Conservation (phyloP, 1,140 invertebrate species). For the Drosophila serrata region DNA sequence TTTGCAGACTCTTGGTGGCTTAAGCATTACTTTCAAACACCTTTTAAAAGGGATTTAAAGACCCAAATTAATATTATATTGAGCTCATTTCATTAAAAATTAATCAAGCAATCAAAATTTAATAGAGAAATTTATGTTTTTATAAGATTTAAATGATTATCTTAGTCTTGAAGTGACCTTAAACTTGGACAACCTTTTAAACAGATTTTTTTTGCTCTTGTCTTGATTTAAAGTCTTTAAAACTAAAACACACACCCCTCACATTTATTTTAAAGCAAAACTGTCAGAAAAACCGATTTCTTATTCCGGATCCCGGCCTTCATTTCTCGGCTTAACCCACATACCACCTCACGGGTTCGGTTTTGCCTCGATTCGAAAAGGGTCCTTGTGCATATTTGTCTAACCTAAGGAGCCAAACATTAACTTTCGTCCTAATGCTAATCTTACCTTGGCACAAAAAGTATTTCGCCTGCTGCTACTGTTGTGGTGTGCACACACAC, state of each 20-base stretch:
- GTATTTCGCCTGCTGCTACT: conserved; percentile 29
- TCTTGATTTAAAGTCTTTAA: not conserved
- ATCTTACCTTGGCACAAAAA: conserved; percentile 74
- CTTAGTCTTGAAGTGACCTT: not conserved
- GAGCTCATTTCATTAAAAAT: too few relatives aligned
- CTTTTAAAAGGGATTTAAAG: not conserved
- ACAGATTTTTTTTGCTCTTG: not conserved
- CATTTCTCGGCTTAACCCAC: conserved; percentile 40
- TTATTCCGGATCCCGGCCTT: not conserved
- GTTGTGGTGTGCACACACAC: conserved; percentile 22
- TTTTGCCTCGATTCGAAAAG: conserved; percentile 3
- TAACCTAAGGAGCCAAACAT: conserved; percentile 40
- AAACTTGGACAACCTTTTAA: not conserved
- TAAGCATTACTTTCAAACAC: not conserved
- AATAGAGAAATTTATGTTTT: not conserved
- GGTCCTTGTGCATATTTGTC: conserved; percentile 32
- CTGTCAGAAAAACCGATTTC: conserved; percentile 15
- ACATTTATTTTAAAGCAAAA: not conserved
- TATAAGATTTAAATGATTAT: not conserved
- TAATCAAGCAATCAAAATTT: too few relatives aligned
- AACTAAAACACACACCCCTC: not conserved
- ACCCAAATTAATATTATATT: not conserved
- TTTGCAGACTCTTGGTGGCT: not conserved
- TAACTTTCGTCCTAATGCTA: conserved; percentile 50
- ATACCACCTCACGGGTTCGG: conserved; percentile 3